phyloP scores from a whole-genome alignment of 53 echinoderm and acorn worm genomes.

The Luidia sarsii region DNA sequence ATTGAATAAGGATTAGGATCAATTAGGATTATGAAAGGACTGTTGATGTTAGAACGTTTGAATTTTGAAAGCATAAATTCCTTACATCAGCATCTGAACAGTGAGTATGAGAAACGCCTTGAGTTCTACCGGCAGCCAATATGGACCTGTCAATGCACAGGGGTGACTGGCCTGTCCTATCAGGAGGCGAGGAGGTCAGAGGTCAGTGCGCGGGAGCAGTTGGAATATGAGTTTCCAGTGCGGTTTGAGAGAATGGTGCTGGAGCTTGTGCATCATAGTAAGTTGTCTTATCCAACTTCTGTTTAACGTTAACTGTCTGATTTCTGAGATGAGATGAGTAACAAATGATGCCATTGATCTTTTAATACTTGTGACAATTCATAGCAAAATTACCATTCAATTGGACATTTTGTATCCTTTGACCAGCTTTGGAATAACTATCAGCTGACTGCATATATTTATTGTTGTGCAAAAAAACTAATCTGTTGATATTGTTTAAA shows the following conservation, averaged over 20 bases:
- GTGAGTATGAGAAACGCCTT: conserved; percentile 85
- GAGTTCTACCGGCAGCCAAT: conserved; percentile 78
- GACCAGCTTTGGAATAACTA: no score
- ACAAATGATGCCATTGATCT: no score
- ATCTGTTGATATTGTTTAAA: no score
- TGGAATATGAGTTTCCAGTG: conserved; percentile 64
- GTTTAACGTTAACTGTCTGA: no score
- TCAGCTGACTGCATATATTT: no score
- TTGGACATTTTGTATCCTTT: no score
- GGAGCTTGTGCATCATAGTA: conserved; percentile 89
- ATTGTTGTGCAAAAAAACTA: no score
- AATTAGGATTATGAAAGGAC: no score
- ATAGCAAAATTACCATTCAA: no score
- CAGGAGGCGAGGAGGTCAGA: conserved; percentile 86
- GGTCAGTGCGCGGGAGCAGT: conserved; percentile 48
- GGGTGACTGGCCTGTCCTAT: conserved; percentile 72
- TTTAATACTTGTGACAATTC: not conserved
- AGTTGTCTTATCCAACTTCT: conserved; percentile 57
- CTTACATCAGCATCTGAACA: conserved; percentile 13
- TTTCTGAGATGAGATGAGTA: no score
- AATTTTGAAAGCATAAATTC: not conserved
- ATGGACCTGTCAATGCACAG: conserved; percentile 96
- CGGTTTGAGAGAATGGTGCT: conserved; percentile 75
- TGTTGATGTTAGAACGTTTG: no score
- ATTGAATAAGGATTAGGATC: no score